A percentile compares a stretch with the other conserved stretches of the same genome.
These are phyloP conservation scores for Tromatobia lineatoria DNA, from an alignment of 2,888 invertebrate species.

Conservation along the genomic window DNA sequence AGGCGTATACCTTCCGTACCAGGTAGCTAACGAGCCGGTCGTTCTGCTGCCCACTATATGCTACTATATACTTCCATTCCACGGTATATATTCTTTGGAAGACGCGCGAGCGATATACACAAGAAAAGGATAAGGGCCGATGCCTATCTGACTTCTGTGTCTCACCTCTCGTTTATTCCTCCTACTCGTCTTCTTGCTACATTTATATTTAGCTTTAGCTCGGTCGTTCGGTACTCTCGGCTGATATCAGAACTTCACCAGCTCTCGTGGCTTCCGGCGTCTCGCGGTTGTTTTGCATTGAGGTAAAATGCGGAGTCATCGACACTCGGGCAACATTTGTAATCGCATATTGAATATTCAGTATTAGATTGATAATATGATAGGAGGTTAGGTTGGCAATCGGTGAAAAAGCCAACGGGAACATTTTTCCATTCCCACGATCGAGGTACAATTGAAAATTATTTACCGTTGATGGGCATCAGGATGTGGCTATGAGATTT, in stretches of 20 bases:
- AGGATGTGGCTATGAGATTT: neutral
- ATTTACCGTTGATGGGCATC: neutral
- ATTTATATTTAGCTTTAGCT: neutral
- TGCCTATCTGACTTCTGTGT: slow-evolving; percentile 29
- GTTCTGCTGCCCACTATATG: slow-evolving; percentile 36
- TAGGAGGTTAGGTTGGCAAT: neutral
- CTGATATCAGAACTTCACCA: neutral
- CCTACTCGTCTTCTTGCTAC: slow-evolving; percentile 11
- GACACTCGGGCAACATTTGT: neutral
- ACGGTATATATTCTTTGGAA: slow-evolving; percentile 16
- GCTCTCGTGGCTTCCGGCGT: neutral
- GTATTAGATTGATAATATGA: neutral
- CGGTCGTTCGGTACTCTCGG: neutral
- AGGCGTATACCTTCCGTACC: slow-evolving; percentile 60
- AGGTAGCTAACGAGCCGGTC: slow-evolving; percentile 69
- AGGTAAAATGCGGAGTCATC: neutral
- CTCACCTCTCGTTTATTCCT: slow-evolving; percentile 18
- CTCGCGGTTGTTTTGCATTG: neutral
- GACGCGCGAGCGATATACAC: slow-evolving; percentile 6
- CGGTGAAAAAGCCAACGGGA: neutral
- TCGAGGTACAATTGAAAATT: neutral
- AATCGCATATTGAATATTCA: neutral
- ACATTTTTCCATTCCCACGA: neutral
- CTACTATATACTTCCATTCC: slow-evolving; percentile 35
- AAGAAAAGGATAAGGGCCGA: slow-evolving; percentile 24